phyloP scores from a whole-genome alignment of 2,113 vertebrate species.

The Oreocharis arfaki region DNA sequence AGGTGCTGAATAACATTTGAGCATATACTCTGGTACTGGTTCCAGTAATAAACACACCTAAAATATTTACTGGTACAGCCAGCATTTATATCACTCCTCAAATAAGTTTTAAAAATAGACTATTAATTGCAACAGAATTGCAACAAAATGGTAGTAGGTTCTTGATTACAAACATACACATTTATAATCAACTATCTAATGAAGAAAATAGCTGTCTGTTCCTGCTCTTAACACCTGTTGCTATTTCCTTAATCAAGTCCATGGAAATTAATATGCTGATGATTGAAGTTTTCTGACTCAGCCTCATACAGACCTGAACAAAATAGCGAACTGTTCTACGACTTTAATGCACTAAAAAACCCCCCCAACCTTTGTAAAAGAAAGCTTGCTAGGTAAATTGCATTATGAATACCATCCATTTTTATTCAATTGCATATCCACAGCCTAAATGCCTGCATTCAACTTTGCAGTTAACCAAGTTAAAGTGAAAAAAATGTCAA shows the following conservation, averaged over 20 bases:
- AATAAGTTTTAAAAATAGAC: background rate
- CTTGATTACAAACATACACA: background rate
- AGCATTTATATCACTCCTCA: background rate
- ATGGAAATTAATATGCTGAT: background rate
- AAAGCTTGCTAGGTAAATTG: background rate
- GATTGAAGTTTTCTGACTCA: background rate
- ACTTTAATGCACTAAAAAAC: background rate
- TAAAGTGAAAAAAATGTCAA: background rate
- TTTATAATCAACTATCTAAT: background rate
- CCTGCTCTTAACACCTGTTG: background rate
- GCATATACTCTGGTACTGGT: background rate
- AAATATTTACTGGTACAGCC: background rate
- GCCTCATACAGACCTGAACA: background rate
- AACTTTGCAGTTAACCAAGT: background rate
- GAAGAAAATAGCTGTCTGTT: background rate
- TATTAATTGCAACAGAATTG: background rate
- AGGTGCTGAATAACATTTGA: background rate
- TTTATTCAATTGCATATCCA: background rate
- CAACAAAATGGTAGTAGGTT: background rate
- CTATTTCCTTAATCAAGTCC: background rate
- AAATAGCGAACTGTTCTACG: background rate
- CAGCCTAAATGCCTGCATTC: background rate
- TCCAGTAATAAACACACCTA: background rate
- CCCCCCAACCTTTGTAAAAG: background rate
- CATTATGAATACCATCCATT: background rate